Percentiles rank a stretch among this genome's conserved stretches.
These are phyloP conservation scores for Chalcosyrphus nemorum DNA, from an alignment of 2,888 invertebrate species.

Conservation along the genomic window DNA sequence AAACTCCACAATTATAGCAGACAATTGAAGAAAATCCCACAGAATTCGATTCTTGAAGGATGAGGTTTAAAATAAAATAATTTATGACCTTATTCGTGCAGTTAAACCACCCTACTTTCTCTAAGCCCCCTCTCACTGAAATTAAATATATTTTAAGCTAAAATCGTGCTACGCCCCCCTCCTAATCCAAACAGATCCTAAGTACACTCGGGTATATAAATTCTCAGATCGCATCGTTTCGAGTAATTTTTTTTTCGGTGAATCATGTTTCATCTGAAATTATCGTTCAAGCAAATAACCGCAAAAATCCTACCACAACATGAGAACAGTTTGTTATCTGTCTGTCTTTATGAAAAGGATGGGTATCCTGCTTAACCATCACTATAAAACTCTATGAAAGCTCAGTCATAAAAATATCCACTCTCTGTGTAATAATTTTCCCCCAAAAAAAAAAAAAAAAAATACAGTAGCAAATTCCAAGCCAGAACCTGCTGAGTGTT, in stretches of 20 bases:
- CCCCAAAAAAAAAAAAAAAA: neutral
- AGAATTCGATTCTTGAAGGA: too few relatives aligned
- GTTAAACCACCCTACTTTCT: neutral
- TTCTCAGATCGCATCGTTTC: slow-evolving; percentile 20
- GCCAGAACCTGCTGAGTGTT: slow-evolving; percentile 33
- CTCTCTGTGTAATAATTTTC: slow-evolving; percentile 41
- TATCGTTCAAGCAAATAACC: slow-evolving; percentile 71
- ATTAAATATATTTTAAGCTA: slow-evolving; percentile 39
- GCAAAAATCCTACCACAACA: slow-evolving; percentile 49
- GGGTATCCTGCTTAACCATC: slow-evolving; percentile 37
- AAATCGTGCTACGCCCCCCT: slow-evolving; percentile 10
- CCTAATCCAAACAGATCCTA: slow-evolving; percentile 16
- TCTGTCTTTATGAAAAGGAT: slow-evolving; percentile 42
- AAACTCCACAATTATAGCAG: too few relatives aligned
- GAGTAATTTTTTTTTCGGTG: slow-evolving; percentile 45
- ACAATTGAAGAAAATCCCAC: too few relatives aligned
- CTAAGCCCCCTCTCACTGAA: neutral
- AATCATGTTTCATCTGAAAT: slow-evolving; percentile 69
- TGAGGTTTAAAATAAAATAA: too few relatives aligned
- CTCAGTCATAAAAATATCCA: slow-evolving; percentile 62
- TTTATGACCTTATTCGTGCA: slow-evolving; percentile 28
- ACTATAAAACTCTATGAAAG: slow-evolving; percentile 56
- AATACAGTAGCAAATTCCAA: slow-evolving; percentile 31
- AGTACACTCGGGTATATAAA: slow-evolving; percentile 52
- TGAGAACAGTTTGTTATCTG: slow-evolving; percentile 29